A percentile compares a stretch with the other conserved stretches of the same genome.
Evolutionary conservation across 2,888 invertebrate genomes (phyloP).

Genomic region (Cerastis leucographa): DNA sequence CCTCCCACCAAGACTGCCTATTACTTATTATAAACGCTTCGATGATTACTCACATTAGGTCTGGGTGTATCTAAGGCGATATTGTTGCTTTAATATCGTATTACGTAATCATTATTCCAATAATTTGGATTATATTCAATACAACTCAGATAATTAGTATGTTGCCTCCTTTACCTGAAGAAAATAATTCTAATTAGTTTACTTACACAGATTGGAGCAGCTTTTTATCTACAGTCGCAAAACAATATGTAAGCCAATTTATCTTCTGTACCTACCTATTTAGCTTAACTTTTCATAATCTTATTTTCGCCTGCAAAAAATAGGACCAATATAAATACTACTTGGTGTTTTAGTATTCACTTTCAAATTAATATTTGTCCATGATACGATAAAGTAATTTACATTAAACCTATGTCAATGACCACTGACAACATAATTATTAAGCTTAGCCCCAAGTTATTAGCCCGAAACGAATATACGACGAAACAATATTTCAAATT

Average conservation of each 20-base stretch:
- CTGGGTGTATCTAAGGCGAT: constrained; percentile 69
- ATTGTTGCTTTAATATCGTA: constrained; percentile 44
- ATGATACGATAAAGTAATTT: constrained; percentile 29
- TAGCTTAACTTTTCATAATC: too few species aligned
- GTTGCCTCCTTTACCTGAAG: background rate
- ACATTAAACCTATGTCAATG: constrained; percentile 21
- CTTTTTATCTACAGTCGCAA: background rate
- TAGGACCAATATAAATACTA: background rate
- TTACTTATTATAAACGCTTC: constrained; percentile 74
- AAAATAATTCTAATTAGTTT: too few species aligned
- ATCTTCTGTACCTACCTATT: background rate
- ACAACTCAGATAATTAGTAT: background rate
- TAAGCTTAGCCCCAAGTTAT: constrained; percentile 27
- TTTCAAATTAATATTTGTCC: constrained; percentile 23
- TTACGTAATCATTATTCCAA: constrained; percentile 10
- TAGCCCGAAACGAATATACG: constrained; percentile 39
- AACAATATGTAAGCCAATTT: background rate
- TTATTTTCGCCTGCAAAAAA: background rate
- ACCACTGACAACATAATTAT: constrained; percentile 50
- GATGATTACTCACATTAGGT: constrained; percentile 75
- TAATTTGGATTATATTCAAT: background rate
- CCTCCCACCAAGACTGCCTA: constrained; percentile 70
- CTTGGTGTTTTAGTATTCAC: background rate
- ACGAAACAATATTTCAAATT: constrained; percentile 32
- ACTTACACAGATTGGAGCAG: too few species aligned